Evolutionary conservation across 2,888 invertebrate species (phyloP).

Genomic region (Cerastoderma edule): DNA sequence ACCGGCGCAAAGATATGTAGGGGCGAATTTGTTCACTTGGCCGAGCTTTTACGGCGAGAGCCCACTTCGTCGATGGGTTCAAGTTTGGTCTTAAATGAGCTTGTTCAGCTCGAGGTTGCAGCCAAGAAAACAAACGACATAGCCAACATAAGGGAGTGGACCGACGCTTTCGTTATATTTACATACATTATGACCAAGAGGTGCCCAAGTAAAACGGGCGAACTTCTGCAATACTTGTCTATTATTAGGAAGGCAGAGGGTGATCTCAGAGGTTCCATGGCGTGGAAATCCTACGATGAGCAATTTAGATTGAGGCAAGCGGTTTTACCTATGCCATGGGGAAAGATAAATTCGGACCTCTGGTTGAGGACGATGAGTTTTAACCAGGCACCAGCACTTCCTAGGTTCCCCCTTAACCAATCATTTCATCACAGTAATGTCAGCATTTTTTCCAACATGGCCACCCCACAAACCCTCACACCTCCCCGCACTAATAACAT

Average conservation of each 20-base stretch:
- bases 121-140: not conserved
- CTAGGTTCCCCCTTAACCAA: too few relatives aligned
- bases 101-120: not conserved
- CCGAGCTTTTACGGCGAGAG: not conserved
- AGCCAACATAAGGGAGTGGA: conserved; percentile 3
- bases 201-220: too few relatives aligned
- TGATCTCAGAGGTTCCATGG: not conserved
- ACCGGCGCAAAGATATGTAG: not conserved
- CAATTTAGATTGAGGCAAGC: conserved; percentile 8
- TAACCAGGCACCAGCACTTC: too few relatives aligned
- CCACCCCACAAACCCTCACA: not conserved
- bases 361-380: too few relatives aligned
- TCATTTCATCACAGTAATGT: too few relatives aligned
- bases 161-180: conserved; percentile 10
- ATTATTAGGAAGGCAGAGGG: not conserved
- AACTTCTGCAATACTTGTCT: conserved; percentile 3
- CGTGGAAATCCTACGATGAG: not conserved
- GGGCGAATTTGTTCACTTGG: not conserved
- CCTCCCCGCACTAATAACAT: not conserved
- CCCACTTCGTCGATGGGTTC: not conserved
- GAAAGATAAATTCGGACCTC: not conserved
- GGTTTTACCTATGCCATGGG: not conserved
- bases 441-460: not conserved
- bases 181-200: not conserved
- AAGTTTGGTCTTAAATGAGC: not conserved